phyloP scores from a whole-genome alignment of 2,888 invertebrate genomes.

The Tetragnatha montana region DNA sequence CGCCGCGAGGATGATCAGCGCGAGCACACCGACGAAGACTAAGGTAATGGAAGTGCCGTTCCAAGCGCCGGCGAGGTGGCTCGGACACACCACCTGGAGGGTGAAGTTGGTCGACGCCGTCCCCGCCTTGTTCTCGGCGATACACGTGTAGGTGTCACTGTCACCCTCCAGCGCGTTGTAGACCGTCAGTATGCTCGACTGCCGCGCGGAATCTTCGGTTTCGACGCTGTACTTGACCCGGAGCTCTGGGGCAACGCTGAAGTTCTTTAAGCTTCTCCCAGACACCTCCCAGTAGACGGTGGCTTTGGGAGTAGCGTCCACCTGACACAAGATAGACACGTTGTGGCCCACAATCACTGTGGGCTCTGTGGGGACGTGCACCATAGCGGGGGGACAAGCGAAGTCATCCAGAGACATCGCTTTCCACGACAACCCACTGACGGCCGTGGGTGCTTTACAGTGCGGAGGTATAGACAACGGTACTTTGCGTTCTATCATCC shows the following conservation, averaged over 20 bases:
- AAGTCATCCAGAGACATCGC: constrained; percentile 72
- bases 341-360: constrained; percentile 89
- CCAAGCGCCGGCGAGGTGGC: constrained; percentile 52
- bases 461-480: constrained; percentile 86
- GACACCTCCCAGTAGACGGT: constrained; percentile 92
- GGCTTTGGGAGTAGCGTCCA: constrained; percentile 88
- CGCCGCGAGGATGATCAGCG: constrained; percentile 79
- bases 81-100: constrained; percentile 82
- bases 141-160: constrained; percentile 85
- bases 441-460: constrained; percentile 81
- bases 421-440: constrained; percentile 69
- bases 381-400: constrained; percentile 72
- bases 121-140: constrained; percentile 92
- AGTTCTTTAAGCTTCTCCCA: constrained; percentile 77
- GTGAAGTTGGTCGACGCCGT: constrained; percentile 92
- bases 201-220: constrained; percentile 17
- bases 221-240: constrained; percentile 69
- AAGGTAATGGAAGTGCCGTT: constrained; percentile 83
- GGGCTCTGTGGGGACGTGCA: constrained; percentile 78
- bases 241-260: constrained; percentile 66
- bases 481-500: constrained; percentile 86
- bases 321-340: constrained; percentile 87
- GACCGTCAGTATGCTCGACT: constrained; percentile 83
- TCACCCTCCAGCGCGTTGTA: constrained; percentile 90
- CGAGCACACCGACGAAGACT: constrained; percentile 83